phyloP scores from a whole-genome alignment of 92 coral and sea anemone species.

The Anthopleura xanthogrammica region DNA sequence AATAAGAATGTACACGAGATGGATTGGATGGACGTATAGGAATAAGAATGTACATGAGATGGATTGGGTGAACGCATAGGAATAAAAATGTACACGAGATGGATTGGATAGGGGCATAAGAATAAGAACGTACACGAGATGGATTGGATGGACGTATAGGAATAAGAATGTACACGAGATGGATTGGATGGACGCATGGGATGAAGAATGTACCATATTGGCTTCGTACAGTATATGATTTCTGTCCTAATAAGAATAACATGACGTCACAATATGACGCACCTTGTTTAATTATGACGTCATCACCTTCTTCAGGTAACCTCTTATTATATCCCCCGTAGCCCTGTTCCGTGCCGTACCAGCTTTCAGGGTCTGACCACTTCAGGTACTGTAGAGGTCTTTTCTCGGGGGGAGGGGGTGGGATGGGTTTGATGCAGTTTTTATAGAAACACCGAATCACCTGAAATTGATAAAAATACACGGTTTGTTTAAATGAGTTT shows the following conservation, averaged over 20 bases:
- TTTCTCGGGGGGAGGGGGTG: conserved; percentile 80
- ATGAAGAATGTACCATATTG: too few relatives aligned
- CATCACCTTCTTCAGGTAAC: conserved; percentile 74
- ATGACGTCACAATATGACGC: conserved; percentile 13
- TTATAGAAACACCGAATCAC: conserved; percentile 73
- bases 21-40: too few relatives aligned
- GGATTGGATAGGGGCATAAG: too few relatives aligned
- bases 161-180: too few relatives aligned
- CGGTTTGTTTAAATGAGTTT: too few relatives aligned
- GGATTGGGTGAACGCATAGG: too few relatives aligned
- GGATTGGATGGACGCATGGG: too few relatives aligned
- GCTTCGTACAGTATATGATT: not conserved
- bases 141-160: too few relatives aligned
- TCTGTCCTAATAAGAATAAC: not conserved
- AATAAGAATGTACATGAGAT: too few relatives aligned
- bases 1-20: too few relatives aligned
- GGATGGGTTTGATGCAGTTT: conserved; percentile 71
- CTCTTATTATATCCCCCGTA: conserved; percentile 83
- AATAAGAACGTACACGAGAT: too few relatives aligned
- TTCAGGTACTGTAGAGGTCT: conserved; percentile 56
- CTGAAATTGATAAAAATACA: conserved; percentile 14
- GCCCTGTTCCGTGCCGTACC: conserved; percentile 76
- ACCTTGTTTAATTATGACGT: conserved; percentile 74
- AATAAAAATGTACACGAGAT: too few relatives aligned
- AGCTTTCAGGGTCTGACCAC: conserved; percentile 86